These are phyloP conservation scores for Lindbergichthys nudifrons DNA, from an alignment of 2,797 vertebrate genomes.

Conservation along the genomic window DNA sequence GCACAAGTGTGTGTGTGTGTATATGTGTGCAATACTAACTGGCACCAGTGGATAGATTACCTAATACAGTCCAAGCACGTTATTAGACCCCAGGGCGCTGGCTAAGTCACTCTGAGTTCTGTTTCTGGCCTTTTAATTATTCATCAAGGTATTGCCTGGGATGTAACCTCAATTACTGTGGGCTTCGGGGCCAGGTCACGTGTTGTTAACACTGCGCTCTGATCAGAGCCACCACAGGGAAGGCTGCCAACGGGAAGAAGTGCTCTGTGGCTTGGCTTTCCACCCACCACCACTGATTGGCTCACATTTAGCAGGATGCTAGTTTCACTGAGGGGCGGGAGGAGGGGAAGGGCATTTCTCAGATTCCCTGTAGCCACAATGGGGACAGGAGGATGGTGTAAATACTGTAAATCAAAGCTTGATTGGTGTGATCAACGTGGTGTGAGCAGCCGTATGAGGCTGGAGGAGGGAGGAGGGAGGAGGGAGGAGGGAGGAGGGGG, in stretches of 20 bases:
- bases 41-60: slow-evolving; percentile 79
- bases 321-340: slow-evolving; percentile 48
- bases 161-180: slow-evolving; percentile 82
- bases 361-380: slow-evolving; percentile 68
- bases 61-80: slow-evolving; percentile 75
- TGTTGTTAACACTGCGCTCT: slow-evolving; percentile 74
- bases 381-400: slow-evolving; percentile 65
- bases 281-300: slow-evolving; percentile 79
- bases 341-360: slow-evolving; percentile 64
- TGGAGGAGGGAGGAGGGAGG: slow-evolving; percentile 29
- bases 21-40: slow-evolving; percentile 63
- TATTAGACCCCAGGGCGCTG: slow-evolving; percentile 77
- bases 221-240: slow-evolving; percentile 74
- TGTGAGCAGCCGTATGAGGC: slow-evolving; percentile 59
- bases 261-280: slow-evolving; percentile 79
- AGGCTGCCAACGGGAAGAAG: slow-evolving; percentile 75
- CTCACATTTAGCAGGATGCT: slow-evolving; percentile 76
- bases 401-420: slow-evolving; percentile 79
- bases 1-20: slow-evolving; percentile 33
- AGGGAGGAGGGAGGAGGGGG: background rate
- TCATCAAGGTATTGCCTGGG: slow-evolving; percentile 80
- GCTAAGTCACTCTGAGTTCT: slow-evolving; percentile 76
- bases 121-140: slow-evolving; percentile 84
- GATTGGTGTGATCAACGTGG: slow-evolving; percentile 76
- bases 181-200: slow-evolving; percentile 78